Conservation (phyloP, 2,113 vertebrate species). For the Monarcha castaneiventris region DNA sequence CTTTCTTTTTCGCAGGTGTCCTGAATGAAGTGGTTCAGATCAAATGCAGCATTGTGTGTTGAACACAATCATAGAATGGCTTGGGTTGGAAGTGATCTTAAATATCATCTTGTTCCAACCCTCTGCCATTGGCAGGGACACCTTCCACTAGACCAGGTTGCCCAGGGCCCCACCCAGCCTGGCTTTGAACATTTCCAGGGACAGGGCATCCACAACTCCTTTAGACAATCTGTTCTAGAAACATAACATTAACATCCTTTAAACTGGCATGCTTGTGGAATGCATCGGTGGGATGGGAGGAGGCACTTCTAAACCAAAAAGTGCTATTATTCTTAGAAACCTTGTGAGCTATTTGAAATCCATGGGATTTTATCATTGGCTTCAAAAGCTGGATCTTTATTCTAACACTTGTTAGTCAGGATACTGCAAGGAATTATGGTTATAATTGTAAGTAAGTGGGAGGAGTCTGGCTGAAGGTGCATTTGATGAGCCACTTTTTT, state of each 20-base stretch:
- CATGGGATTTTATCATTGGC: background rate
- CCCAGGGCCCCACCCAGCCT: background rate
- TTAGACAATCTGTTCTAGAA: background rate
- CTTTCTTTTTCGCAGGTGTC: background rate
- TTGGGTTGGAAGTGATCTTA: background rate
- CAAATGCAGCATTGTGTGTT: background rate
- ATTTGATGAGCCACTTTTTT: background rate
- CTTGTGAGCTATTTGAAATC: background rate
- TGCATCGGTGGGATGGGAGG: background rate
- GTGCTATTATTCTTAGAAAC: background rate
- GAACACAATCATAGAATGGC: background rate
- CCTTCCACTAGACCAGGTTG: background rate
- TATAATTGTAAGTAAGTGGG: background rate
- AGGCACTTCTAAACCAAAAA: background rate
- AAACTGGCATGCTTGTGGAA: background rate
- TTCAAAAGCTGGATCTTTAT: background rate
- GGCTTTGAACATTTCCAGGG: background rate
- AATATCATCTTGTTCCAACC: fast-evolving
- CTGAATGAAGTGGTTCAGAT: background rate
- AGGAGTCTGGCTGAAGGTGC: background rate
- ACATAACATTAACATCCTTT: background rate
- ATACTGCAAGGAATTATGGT: background rate
- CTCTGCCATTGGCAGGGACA: background rate
- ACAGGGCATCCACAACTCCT: background rate
- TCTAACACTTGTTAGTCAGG: background rate